Evolutionary conservation across 2,888 invertebrate species (phyloP).

Genomic region (Sialis lutaria): DNA sequence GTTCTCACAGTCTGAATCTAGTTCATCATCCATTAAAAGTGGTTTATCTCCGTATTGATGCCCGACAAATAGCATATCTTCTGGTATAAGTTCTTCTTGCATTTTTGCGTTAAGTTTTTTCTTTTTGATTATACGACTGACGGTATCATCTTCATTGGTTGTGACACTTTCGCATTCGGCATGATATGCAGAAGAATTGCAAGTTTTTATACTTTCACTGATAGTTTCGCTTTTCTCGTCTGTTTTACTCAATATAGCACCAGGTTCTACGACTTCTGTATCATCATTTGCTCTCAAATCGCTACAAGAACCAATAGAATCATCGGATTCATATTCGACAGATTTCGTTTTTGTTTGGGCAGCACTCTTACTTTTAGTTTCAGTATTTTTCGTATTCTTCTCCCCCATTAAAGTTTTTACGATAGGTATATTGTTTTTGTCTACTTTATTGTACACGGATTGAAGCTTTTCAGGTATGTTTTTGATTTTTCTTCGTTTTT

Average conservation of each 20-base stretch:
- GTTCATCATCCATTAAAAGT: constrained; percentile 56
- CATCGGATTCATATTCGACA: constrained; percentile 35
- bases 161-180: constrained; percentile 55
- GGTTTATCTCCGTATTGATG: constrained; percentile 63
- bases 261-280: constrained; percentile 25
- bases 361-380: constrained; percentile 16
- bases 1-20: constrained; percentile 37
- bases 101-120: constrained; percentile 28
- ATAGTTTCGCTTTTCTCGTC: constrained; percentile 34
- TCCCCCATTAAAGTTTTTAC: constrained; percentile 31
- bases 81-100: constrained; percentile 22
- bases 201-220: constrained; percentile 44
- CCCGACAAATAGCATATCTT: constrained; percentile 44
- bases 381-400: constrained; percentile 19
- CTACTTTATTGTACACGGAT: constrained; percentile 32
- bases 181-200: constrained; percentile 51
- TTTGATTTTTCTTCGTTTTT: constrained; percentile 22
- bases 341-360: constrained; percentile 13
- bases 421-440: constrained; percentile 16
- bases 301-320: constrained; percentile 54
- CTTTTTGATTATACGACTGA: constrained; percentile 29
- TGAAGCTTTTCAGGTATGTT: constrained; percentile 36
- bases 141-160: constrained; percentile 37
- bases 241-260: constrained; percentile 21
- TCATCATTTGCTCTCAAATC: constrained; percentile 42